Conservation (phyloP, 1,140 invertebrate species). For the Drosophila persimilis region DNA sequence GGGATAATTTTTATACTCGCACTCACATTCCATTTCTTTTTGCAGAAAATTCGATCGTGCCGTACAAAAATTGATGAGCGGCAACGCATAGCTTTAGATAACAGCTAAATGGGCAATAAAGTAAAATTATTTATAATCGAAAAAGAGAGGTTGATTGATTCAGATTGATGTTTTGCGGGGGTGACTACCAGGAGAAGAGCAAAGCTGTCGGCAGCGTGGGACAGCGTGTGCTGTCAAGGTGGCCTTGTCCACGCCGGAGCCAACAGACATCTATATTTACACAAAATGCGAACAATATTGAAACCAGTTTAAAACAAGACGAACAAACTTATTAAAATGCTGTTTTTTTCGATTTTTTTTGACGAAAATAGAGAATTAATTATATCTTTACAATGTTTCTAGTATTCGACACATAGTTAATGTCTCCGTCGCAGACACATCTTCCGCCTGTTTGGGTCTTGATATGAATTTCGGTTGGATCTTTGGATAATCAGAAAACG, state of each 20-base stretch:
- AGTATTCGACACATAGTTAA: constrained; percentile 44
- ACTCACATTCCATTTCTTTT: constrained; percentile 59
- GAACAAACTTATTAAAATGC: constrained; percentile 23
- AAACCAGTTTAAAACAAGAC: constrained; percentile 35
- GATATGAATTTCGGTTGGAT: constrained; percentile 10
- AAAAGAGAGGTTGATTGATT: no score
- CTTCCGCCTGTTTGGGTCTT: constrained; percentile 33
- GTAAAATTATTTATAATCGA: constrained; percentile 21
- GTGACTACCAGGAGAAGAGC: neutral
- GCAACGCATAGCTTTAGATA: constrained; percentile 60
- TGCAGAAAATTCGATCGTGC: constrained; percentile 86
- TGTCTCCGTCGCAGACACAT: constrained; percentile 33
- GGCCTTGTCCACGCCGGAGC: constrained; percentile 21
- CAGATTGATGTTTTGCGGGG: no score
- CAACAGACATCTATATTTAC: constrained; percentile 17
- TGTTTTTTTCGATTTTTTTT: constrained; percentile 21
- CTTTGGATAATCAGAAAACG: constrained; percentile 27
- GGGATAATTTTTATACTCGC: neutral
- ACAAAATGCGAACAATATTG: constrained; percentile 34
- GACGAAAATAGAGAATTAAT: constrained; percentile 47
- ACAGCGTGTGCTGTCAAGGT: constrained; percentile 29
- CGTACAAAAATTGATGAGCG: constrained; percentile 86
- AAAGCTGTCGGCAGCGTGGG: neutral
- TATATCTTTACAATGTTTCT: constrained; percentile 51
- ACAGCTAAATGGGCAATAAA: constrained; percentile 25